Evolutionary conservation across 2,113 vertebrate species (phyloP).

Genomic region (Ailuropoda melanoleuca): DNA sequence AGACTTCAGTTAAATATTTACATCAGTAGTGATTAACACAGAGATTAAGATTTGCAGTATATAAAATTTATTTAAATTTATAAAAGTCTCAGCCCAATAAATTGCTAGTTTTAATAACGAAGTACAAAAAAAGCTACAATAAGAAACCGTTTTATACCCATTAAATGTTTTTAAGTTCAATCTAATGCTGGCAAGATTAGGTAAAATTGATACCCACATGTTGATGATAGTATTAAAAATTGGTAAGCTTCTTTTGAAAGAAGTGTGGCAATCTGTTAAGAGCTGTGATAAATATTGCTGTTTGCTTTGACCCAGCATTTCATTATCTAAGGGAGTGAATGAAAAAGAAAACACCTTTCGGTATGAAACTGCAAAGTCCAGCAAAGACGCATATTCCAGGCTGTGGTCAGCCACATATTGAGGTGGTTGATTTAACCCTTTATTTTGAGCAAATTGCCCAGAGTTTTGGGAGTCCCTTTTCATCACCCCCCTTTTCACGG

Average conservation of each 20-base stretch:
- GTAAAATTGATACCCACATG: not conserved
- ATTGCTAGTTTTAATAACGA: not conserved
- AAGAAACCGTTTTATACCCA: not conserved
- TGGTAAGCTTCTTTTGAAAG: not conserved
- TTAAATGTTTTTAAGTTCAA: not conserved
- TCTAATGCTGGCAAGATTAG: not conserved
- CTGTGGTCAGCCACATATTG: not conserved
- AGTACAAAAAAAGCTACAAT: not conserved
- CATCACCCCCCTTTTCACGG: not conserved
- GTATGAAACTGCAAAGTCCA: not conserved
- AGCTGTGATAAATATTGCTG: not conserved
- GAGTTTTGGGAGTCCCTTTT: not conserved
- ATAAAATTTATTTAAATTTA: not conserved
- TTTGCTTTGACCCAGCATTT: not conserved
- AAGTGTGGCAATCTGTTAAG: not conserved
- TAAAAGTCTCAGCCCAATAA: not conserved
- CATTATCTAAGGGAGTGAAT: constrained; percentile 15
- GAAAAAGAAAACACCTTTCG: not conserved
- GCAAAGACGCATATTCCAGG: not conserved
- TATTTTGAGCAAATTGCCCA: not conserved
- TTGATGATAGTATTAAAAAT: not conserved
- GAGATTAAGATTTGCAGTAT: not conserved
- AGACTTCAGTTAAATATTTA: not conserved
- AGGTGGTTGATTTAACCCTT: not conserved
- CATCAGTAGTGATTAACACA: not conserved